Evolutionary conservation across 1,140 invertebrate species (phyloP).

Genomic region (Papilio polytes): DNA sequence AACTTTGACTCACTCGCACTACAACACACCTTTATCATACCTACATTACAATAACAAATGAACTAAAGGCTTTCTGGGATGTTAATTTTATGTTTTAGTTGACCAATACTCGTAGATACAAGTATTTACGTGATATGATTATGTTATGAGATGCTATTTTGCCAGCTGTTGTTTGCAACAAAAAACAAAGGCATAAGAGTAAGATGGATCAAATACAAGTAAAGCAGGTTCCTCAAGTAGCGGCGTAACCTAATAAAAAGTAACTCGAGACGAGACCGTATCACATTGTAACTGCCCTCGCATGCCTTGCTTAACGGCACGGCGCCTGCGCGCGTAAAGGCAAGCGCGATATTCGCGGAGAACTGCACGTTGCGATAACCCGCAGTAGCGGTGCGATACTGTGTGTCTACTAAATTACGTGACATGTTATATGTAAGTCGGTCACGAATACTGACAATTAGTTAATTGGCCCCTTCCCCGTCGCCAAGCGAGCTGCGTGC

Average conservation of each 20-base stretch:
- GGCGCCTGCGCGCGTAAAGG: neutral
- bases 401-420: constrained; percentile 32
- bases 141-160: no score
- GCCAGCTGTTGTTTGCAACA: no score
- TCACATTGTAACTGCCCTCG: constrained; percentile 1
- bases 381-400: neutral
- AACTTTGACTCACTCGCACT: neutral
- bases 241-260: constrained; percentile 19
- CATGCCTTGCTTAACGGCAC: neutral
- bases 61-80: neutral
- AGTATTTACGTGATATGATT: no score
- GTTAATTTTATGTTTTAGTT: no score
- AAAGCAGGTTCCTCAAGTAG: constrained; percentile 10
- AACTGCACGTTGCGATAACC: neutral
- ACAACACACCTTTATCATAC: neutral
- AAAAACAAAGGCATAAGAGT: neutral
- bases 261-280: neutral
- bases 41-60: neutral
- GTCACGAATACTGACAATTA: constrained; percentile 55
- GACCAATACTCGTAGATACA: no score
- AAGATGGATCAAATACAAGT: neutral
- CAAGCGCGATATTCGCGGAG: neutral
- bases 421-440: constrained; percentile 37
- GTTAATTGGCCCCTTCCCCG: constrained; percentile 48
- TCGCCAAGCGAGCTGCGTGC: constrained; percentile 41